phyloP scores from a whole-genome alignment of 35 echinoderm and acorn worm genomes.

The Lytechinus variegatus region DNA sequence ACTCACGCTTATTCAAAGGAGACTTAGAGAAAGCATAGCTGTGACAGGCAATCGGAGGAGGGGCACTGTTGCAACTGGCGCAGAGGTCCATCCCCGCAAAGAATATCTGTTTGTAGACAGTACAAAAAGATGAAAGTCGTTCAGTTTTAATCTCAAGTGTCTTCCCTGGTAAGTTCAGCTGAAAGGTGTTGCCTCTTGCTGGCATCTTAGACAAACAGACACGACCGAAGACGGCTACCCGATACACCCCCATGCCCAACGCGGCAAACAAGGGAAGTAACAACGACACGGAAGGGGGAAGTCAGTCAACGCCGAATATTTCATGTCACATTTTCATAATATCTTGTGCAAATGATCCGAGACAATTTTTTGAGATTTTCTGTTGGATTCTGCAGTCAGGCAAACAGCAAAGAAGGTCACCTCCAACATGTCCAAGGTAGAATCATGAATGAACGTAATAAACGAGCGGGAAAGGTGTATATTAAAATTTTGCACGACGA shows the following conservation, averaged over 20 bases:
- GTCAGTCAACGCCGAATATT: not conserved
- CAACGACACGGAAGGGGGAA: not conserved
- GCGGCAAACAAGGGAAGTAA: not conserved
- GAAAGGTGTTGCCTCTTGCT: slow-evolving; percentile 12
- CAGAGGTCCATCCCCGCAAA: not conserved
- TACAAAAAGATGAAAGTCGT: not conserved
- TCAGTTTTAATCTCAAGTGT: not conserved
- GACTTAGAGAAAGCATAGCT: too few relatives aligned
- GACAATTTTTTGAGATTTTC: not conserved
- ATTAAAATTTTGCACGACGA: too few relatives aligned
- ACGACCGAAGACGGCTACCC: not conserved
- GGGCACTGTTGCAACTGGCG: not conserved
- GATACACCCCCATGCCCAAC: slow-evolving; percentile 4
- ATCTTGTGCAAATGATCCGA: not conserved
- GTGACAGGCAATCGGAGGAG: not conserved
- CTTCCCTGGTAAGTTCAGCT: slow-evolving; percentile 7
- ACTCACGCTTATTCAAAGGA: too few relatives aligned
- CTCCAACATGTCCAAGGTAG: too few relatives aligned
- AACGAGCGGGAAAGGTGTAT: too few relatives aligned
- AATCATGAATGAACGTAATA: too few relatives aligned
- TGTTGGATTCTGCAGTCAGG: not conserved
- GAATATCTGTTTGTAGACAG: not conserved
- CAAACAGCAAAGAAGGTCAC: not conserved
- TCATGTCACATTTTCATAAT: not conserved
- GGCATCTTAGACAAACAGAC: slow-evolving; percentile 10